phyloP scores from a whole-genome alignment of 2,797 vertebrate genomes.

The Cossypha caffra region DNA sequence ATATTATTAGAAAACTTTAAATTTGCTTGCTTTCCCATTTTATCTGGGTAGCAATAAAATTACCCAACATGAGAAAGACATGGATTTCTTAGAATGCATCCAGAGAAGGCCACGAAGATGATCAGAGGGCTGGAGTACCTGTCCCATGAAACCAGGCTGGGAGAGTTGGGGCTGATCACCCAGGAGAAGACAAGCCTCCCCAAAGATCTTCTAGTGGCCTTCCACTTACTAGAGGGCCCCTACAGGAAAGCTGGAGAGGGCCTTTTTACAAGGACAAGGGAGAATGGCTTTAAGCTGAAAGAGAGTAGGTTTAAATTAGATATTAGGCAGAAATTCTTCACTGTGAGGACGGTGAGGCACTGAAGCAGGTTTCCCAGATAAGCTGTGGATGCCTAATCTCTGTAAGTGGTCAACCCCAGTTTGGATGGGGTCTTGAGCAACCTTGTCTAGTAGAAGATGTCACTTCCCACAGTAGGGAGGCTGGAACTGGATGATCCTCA shows the following conservation, averaged over 20 bases:
- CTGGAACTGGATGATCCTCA: neutral
- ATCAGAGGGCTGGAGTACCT: neutral
- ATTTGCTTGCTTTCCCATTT: neutral
- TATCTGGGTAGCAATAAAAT: neutral
- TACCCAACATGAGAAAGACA: accelerated
- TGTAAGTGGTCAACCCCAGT: neutral
- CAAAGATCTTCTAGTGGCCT: neutral
- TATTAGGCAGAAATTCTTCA: neutral
- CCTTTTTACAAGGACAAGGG: neutral
- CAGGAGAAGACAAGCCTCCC: neutral
- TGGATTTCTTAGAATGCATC: neutral
- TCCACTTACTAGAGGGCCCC: neutral
- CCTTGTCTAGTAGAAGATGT: neutral
- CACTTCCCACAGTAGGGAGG: accelerated
- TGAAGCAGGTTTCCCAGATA: neutral
- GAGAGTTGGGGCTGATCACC: neutral
- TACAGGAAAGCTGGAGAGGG: neutral
- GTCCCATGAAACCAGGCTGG: neutral
- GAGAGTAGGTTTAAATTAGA: neutral
- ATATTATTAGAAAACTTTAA: neutral
- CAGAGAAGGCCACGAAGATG: neutral
- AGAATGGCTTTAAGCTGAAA: neutral
- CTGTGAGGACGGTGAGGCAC: neutral
- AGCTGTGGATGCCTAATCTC: neutral
- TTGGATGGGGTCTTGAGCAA: neutral